A percentile compares a stretch with the other conserved stretches of the same genome.
Conservation (phyloP, 2,888 invertebrate genomes). For the Microctonus hyperodae region DNA sequence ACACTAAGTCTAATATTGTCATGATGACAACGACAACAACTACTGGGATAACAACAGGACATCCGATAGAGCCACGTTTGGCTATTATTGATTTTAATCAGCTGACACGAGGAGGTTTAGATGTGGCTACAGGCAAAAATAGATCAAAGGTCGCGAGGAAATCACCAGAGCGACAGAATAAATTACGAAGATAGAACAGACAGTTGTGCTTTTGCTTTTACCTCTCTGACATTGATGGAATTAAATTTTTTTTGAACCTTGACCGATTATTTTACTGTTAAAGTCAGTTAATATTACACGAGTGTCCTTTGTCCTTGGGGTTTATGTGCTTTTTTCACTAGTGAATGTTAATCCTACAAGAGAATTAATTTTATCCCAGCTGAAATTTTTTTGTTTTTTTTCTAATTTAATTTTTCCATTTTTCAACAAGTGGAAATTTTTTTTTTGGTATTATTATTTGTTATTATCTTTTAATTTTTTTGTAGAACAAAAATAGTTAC, state of each 20-base stretch:
- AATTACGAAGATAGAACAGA: slow-evolving; percentile 5
- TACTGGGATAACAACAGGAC: slow-evolving; percentile 34
- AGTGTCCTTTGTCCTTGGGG: too few species aligned
- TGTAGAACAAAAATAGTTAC: not conserved
- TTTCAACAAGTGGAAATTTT: too few species aligned
- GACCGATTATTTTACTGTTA: not conserved
- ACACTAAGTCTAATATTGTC: slow-evolving; percentile 44
- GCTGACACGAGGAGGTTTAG: slow-evolving; percentile 70
- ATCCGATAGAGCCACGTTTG: slow-evolving; percentile 67
- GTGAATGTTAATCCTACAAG: slow-evolving; percentile 1
- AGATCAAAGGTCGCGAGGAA: slow-evolving; percentile 45
- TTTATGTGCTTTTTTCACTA: not conserved
- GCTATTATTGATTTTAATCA: slow-evolving; percentile 78
- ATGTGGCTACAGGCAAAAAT: slow-evolving; percentile 61
- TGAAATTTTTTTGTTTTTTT: not conserved
- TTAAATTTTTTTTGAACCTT: not conserved
- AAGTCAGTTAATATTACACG: not conserved
- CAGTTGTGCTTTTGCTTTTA: not conserved
- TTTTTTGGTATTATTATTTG: too few species aligned
- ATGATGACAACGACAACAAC: slow-evolving; percentile 29
- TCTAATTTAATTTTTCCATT: not conserved
- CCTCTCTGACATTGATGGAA: not conserved
- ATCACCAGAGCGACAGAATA: slow-evolving; percentile 32
- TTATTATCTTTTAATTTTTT: not conserved
- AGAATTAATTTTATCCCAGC: not conserved